Evolutionary conservation across 92 coral and sea anemone genomes (phyloP), one percentile per base, ranked within the genome.

Genomic region (Porites evermanni): DNA sequence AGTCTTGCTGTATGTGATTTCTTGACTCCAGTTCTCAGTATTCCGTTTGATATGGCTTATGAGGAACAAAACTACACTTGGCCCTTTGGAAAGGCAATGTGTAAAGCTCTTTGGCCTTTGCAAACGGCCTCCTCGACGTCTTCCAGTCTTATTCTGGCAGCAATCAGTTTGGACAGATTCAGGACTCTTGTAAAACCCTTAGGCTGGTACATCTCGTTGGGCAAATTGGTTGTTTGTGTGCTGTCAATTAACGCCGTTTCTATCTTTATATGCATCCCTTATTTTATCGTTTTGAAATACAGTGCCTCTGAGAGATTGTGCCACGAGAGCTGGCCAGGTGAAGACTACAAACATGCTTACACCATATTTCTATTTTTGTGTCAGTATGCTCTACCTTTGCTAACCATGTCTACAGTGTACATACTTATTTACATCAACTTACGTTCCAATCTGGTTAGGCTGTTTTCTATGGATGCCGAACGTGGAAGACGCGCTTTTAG

Each of bases 1-100:
- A 93, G 91, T 72, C 79, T 95, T 8, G 98, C 98, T 61, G 14
- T 93, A 1, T 93, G 96, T 63, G 98, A 95, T 69, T 87, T 95
- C 13, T 29, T 93, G 7, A 84, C 94, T 11, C 98, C 98, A 13
- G 72, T 88, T 24, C 72, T 95, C 0, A 91, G 93, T 75, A 95
- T 95, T 69, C 98, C 98, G 10, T 86, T 95, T 52, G 98, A 93
- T 74, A 32, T 95, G 24, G 92, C 93, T 12, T 52, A 88, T 8
- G 94, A 95, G 47, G 91, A 90, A 53, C 79, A 73, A 11, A 58
- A 80, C 7, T 61, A 81, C 54, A 69, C 58, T 20, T 95, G 96
- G 98, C 93, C 91, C 12, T 95, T 90, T 59, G 95, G 94, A 1
- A 71, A 82, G 8, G 89, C 26, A 14, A 82, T 89, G 89, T 95